Evolutionary conservation across 1,140 invertebrate genomes (phyloP).

Genomic region (Dendrolimus kikuchii): DNA sequence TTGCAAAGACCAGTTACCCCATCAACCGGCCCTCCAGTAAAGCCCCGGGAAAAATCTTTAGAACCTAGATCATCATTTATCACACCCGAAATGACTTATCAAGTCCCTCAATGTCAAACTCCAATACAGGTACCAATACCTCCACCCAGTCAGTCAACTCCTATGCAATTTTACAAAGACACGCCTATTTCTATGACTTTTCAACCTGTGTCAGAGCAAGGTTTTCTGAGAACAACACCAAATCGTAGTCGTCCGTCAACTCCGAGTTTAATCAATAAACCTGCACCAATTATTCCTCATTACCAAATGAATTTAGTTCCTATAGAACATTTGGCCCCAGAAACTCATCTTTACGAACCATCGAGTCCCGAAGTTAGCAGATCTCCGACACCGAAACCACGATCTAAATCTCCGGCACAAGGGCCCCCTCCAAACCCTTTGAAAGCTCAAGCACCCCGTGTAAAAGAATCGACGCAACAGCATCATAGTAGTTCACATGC

Average conservation of each 20-base stretch:
- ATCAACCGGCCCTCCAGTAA: conserved; percentile 35
- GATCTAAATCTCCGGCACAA: conserved; percentile 73
- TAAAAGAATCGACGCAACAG: conserved; percentile 57
- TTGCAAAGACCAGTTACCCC: conserved; percentile 48
- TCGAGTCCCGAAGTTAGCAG: conserved; percentile 70
- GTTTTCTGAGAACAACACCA: conserved; percentile 56
- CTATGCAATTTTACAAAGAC: conserved; percentile 44
- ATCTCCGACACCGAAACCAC: conserved; percentile 73
- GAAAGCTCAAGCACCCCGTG: conserved; percentile 72
- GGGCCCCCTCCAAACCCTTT: conserved; percentile 76
- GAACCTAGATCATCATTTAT: conserved; percentile 19
- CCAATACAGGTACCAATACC: conserved; percentile 19
- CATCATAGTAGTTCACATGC: conserved; percentile 25
- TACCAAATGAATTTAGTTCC: conserved; percentile 78
- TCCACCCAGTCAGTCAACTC: conserved; percentile 4
- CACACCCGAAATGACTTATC: conserved; percentile 7
- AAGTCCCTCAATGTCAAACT: conserved; percentile 25
- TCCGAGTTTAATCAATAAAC: conserved; percentile 77
- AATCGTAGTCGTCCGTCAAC: conserved; percentile 70
- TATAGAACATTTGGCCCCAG: conserved; percentile 71
- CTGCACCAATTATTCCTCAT: conserved; percentile 76
- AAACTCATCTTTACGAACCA: conserved; percentile 73
- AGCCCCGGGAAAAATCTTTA: conserved; percentile 32
- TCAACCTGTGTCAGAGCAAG: conserved; percentile 74
- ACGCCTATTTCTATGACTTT: conserved; percentile 68